phyloP scores from a whole-genome alignment of 37 sponge, comb jelly and placozoan species.

The Hexactinellida sp. region DNA sequence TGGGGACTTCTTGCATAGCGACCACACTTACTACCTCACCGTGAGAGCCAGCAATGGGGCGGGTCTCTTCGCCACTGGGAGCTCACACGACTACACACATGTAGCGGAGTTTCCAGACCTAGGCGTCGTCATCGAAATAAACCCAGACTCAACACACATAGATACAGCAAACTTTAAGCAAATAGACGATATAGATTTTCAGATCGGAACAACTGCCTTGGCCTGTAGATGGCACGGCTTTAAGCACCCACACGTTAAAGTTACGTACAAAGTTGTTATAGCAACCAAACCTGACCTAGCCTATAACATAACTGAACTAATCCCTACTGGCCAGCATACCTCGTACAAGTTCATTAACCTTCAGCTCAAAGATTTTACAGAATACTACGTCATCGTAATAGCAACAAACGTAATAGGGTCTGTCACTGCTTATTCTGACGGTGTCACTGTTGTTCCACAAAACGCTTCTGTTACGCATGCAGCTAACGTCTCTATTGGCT shows the following conservation, averaged over 20 bases:
- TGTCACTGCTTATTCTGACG: slow-evolving; percentile 33
- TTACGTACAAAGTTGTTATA: neutral
- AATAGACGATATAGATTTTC: neutral
- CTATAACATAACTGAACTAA: neutral
- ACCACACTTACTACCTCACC: slow-evolving; percentile 36
- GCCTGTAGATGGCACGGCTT: slow-evolving; percentile 7
- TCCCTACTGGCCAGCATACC: neutral
- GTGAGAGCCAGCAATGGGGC: slow-evolving; percentile 40
- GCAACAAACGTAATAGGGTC: slow-evolving; percentile 18
- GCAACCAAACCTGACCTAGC: neutral
- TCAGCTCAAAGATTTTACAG: neutral
- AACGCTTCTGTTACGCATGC: neutral
- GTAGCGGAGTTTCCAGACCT: neutral
- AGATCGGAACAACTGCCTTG: neutral
- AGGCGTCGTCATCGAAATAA: neutral
- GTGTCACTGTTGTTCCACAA: slow-evolving; percentile 25
- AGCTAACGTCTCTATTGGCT: slow-evolving; percentile 27
- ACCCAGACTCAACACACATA: neutral
- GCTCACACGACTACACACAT: slow-evolving; percentile 35
- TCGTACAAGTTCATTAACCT: slow-evolving; percentile 23
- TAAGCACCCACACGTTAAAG: neutral
- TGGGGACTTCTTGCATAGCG: neutral
- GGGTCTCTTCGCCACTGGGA: slow-evolving; percentile 23
- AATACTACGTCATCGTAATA: slow-evolving; percentile 36
- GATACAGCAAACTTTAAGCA: neutral